Evolutionary conservation across 1,140 invertebrate species (phyloP).

Genomic region (Drosophila kikkawai): DNA sequence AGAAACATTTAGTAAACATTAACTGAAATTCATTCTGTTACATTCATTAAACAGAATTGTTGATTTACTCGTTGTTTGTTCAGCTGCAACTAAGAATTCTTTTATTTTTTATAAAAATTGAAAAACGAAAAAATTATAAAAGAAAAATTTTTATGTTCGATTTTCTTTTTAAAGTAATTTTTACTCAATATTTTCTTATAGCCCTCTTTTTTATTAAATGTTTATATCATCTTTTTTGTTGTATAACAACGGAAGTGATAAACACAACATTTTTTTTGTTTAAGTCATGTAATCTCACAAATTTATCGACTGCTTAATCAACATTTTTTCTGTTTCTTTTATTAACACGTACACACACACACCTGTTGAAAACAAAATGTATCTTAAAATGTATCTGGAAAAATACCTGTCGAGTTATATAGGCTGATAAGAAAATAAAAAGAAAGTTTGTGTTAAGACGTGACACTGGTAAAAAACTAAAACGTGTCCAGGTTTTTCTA

Average conservation of each 20-base stretch:
- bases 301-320: constrained; percentile 42
- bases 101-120: background rate
- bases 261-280: background rate
- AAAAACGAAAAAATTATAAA: background rate
- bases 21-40: background rate
- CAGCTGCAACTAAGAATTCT: background rate
- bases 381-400: constrained; percentile 41
- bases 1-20: constrained; percentile 10
- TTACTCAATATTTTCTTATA: background rate
- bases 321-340: constrained; percentile 26
- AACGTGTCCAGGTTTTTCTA: constrained; percentile 4
- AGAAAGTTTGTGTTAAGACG: constrained; percentile 30
- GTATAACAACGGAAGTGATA: constrained; percentile 24
- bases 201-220: too few relatives aligned
- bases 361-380: constrained; percentile 22
- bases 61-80: background rate
- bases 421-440: constrained; percentile 56
- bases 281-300: constrained; percentile 21
- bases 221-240: background rate
- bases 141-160: background rate
- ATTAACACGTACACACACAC: constrained; percentile 46
- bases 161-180: background rate
- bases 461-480: constrained; percentile 7
- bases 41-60: constrained; percentile 9
- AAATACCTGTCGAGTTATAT: constrained; percentile 39